These are phyloP conservation scores for Electrophaes corylata DNA, from an alignment of 2,888 invertebrate genomes.

Conservation along the genomic window DNA sequence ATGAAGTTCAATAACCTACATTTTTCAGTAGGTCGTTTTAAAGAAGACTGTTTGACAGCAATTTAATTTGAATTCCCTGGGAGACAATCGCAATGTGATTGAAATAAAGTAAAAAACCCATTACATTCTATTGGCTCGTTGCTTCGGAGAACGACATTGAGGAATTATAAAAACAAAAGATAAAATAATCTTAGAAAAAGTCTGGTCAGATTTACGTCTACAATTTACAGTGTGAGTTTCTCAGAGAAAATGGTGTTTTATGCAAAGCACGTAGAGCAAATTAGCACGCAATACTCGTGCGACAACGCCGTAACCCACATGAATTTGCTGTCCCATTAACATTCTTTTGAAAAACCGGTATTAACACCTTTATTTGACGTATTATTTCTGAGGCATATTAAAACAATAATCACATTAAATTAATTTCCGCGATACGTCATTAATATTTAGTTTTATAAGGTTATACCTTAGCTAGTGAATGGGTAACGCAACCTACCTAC, in stretches of 20 bases:
- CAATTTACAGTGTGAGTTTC: neutral
- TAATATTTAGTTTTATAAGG: neutral
- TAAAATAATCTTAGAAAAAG: conserved; percentile 8
- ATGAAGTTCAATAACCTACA: neutral
- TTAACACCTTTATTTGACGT: conserved; percentile 33
- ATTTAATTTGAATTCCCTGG: conserved; percentile 32
- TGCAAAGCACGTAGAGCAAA: conserved; percentile 47
- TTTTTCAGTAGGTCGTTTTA: conserved; percentile 8
- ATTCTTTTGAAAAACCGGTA: conserved; percentile 58
- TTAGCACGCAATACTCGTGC: conserved; percentile 52
- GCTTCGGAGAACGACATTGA: conserved; percentile 21
- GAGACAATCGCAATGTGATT: conserved; percentile 25
- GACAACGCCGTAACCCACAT: conserved; percentile 55
- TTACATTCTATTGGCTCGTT: conserved; percentile 23
- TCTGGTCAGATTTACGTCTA: neutral
- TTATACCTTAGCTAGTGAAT: too few species aligned
- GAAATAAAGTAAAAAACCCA: conserved; percentile 23
- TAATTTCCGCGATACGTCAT: neutral
- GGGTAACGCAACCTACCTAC: too few species aligned
- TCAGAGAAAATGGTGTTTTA: conserved; percentile 41
- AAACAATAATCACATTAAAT: neutral
- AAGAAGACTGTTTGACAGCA: conserved; percentile 23
- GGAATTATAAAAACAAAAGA: conserved; percentile 6
- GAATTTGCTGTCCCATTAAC: conserved; percentile 56
- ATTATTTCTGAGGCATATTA: conserved; percentile 16